Base-by-base conservation (phyloP, 2,113 vertebrate genomes). In the Rhynchomys soricoides region DNA sequence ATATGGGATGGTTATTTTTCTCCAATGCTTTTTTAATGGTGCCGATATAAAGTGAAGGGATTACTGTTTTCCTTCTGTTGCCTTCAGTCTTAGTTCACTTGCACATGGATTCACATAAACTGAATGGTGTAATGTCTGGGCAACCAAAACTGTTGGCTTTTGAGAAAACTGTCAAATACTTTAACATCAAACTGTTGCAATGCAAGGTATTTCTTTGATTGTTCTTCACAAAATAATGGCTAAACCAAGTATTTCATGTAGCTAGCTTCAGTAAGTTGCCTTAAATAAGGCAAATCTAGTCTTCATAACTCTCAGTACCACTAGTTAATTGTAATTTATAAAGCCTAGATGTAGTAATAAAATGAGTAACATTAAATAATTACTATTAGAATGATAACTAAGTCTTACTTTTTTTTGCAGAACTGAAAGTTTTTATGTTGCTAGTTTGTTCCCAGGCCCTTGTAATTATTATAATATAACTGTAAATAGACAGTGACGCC, bases 131-230 rank as follows among this genome's bases (percentile, higher is more conserved):
- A 89, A 96, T 97, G 98, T 97, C 98, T 96, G 97, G 98, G 97
- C 98, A 97, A 94, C 98, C 98, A 95, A 97, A 98, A 97, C 97
- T 97, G 90, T 96, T 97, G 98, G 97, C 96, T 98, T 98, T 98
- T 97, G 97, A 96, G 97, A 97, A 94, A 98, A 98, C 98, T 98
- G 96, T 98, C 98, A 97, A 86, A 98, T 97, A 79, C 97, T 97
- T 97, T 98, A 97, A 97, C 97, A 95, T 97, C 98, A 98, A 97
- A 97, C 94, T 97, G 95, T 97, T 98, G 98, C 97, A 94, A 91
- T 95, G 97, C 97, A 93, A 97, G 97, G 98, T 96, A 82, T 98
- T 98, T 95, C 97, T 98, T 98, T 97, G 94, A 96, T 97, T 98
- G 96, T 98, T 98, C 97, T 97, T 98, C 96, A 92, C 75, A 83